Percentiles rank a stretch among this genome's conserved stretches.
Conservation (phyloP, 2,797 vertebrate species). For the Nyctalus aviator region DNA sequence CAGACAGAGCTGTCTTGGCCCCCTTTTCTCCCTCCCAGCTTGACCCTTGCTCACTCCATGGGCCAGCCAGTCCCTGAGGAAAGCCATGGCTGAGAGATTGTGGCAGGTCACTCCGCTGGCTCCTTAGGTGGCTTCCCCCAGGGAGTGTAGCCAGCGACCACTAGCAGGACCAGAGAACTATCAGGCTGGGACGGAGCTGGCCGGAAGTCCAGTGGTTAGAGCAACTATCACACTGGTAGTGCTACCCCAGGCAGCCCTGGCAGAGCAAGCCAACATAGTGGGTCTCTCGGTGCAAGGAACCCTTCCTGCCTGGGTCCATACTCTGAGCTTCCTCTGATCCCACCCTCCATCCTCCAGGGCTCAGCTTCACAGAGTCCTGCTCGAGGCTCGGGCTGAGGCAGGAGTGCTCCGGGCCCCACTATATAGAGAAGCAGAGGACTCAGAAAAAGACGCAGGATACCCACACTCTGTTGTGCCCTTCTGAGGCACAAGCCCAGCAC, state of each 20-base stretch:
- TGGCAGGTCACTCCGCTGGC: conserved; percentile 61
- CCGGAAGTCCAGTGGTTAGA: conserved; percentile 84
- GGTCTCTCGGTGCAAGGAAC: not conserved
- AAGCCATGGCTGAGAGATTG: conserved; percentile 32
- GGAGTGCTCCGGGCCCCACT: not conserved
- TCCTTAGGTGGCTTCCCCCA: conserved; percentile 76
- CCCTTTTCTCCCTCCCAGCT: not conserved
- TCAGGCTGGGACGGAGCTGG: conserved; percentile 82
- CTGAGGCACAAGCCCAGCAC: not conserved
- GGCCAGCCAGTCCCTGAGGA: not conserved
- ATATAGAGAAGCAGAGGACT: not conserved
- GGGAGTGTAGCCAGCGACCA: conserved; percentile 69
- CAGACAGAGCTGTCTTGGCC: not conserved
- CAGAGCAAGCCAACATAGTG: conserved; percentile 20
- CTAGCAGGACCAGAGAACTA: conserved; percentile 70
- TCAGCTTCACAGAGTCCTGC: not conserved
- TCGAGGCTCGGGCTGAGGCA: not conserved
- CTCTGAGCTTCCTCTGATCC: not conserved
- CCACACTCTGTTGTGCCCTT: not conserved
- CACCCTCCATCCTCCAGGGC: not conserved
- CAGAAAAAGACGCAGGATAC: not conserved
- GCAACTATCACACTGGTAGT: conserved; percentile 72
- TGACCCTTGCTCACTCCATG: not conserved
- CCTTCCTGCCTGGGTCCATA: not conserved
- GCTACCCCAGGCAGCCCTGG: conserved; percentile 26